Conservation (phyloP, 2,888 invertebrate species). For the Alviniconcha strummeri region DNA sequence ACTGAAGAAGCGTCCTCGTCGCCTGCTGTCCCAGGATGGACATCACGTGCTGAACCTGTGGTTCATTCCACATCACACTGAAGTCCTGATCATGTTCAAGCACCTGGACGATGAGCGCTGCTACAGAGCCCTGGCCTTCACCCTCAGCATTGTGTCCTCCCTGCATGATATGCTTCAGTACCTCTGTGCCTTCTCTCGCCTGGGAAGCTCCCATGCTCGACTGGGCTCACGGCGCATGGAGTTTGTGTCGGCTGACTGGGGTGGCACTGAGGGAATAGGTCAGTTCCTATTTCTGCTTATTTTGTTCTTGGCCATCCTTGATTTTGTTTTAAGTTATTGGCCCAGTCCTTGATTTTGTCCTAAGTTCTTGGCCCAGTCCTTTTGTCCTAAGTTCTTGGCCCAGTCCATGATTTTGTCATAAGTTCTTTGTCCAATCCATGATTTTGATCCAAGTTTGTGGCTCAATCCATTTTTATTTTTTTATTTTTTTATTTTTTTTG, state of each 20-base stretch:
- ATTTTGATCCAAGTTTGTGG: no score
- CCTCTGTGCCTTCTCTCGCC: conserved; percentile 68
- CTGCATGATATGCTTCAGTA: conserved; percentile 72
- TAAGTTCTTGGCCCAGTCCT: not conserved
- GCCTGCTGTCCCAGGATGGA: conserved; percentile 67
- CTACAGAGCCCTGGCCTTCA: conserved; percentile 57
- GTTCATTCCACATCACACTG: conserved; percentile 72
- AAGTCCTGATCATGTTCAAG: conserved; percentile 69
- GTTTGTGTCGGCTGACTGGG: conserved; percentile 71
- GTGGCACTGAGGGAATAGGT: conserved; percentile 72
- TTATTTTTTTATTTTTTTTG: not conserved
- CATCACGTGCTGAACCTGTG: conserved; percentile 70
- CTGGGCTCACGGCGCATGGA: conserved; percentile 64
- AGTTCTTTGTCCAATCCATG: no score
- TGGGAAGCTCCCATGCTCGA: conserved; percentile 66
- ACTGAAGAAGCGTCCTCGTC: conserved; percentile 65
- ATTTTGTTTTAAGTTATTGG: not conserved
- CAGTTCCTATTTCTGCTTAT: conserved; percentile 6
- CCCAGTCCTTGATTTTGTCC: not conserved
- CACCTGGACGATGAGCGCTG: conserved; percentile 62
- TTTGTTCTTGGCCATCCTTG: not conserved
- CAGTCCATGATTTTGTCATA: no score
- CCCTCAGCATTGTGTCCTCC: conserved; percentile 63
- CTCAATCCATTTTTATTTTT: no score
- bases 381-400: no score